phyloP scores from a whole-genome alignment of 1,140 invertebrate genomes.

The Bombus superbus region DNA sequence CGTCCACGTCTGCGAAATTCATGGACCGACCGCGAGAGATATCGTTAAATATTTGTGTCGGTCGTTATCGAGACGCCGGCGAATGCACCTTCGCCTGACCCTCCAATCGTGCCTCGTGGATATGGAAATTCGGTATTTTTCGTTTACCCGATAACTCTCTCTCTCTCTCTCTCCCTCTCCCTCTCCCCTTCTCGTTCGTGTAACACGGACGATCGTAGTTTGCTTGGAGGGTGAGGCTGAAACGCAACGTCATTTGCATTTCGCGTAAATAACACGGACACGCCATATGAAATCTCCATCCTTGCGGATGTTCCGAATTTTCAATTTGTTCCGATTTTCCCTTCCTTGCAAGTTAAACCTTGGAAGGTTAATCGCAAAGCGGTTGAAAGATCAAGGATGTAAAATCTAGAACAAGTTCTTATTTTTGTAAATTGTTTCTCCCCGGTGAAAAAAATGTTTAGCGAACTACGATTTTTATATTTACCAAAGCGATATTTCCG shows the following conservation, averaged over 20 bases:
- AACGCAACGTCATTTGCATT: slow-evolving; percentile 4
- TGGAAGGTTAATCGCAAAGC: neutral
- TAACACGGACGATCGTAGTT: neutral
- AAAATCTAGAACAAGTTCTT: too few species aligned
- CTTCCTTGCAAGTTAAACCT: neutral
- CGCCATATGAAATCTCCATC: too few species aligned
- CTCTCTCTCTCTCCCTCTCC: too few species aligned
- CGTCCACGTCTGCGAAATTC: slow-evolving; percentile 53
- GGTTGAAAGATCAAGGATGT: too few species aligned
- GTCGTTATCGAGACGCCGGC: slow-evolving; percentile 40
- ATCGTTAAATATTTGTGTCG: slow-evolving; percentile 59
- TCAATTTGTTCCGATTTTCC: neutral
- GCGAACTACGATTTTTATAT: too few species aligned
- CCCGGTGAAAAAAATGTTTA: too few species aligned
- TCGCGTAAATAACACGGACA: neutral
- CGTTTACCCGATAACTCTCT: neutral
- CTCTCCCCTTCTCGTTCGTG: too few species aligned
- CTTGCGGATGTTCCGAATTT: neutral
- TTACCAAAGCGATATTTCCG: neutral
- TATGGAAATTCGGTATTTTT: slow-evolving; percentile 25
- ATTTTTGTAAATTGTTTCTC: too few species aligned
- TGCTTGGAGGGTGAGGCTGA: neutral
- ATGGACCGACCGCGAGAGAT: slow-evolving; percentile 27
- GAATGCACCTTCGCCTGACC: slow-evolving; percentile 6
- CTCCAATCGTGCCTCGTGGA: slow-evolving; percentile 2